Base-by-base conservation (phyloP, 2,113 vertebrate species). In the Brienomyrus longianalis region DNA sequence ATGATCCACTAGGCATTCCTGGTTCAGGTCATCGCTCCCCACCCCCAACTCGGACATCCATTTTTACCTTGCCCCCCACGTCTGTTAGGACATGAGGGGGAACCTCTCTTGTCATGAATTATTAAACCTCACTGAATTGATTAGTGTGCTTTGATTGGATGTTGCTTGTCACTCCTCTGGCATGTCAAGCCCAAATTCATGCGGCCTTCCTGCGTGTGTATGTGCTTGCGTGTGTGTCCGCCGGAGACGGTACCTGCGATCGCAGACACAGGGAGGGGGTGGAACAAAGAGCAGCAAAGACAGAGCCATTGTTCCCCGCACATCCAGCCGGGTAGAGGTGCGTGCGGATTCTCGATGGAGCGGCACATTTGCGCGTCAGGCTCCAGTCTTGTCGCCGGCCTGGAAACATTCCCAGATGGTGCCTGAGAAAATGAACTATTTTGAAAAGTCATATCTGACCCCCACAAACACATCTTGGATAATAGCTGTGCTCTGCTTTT, bases 51-150 rank as follows among this genome's bases (percentile, higher is more conserved):
- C 48, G 45, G 66, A 54, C 86, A 54, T 70, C 52, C 17, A 23
- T 80, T 35, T 77, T 19, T 84, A 77, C 23, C 74, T 43, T 27
- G 35, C 83, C 88, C 59, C 62, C 80, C 1, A n/a, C 1, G 17
- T 31, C 27, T 39, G 17, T 59, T 62, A 74, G 15, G 59, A 48
- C 48, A 86, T 50, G 51, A 86, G 89, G 27, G 70, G 86, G 23
- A 13, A 31, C 51, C 66, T 48, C 51, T 52, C 19, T 8, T 6
- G 21, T 27, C 50, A 90, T 91, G 89, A 91, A 91, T 91, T 91
- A 91, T 91, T 91, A 86, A 91, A 31, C 87, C 35, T 62, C 15
- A 19, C 84, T 66, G 88, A 89, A 88, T 90, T 90, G 88, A 91
- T 89, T 83, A 87, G 51, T 43, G 52, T 74, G 48, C 43, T 83